Evolutionary conservation across 1,140 invertebrate genomes (phyloP), one percentile per base, ranked within the genome.

Genomic region (Trachymyrmex septentrionalis): DNA sequence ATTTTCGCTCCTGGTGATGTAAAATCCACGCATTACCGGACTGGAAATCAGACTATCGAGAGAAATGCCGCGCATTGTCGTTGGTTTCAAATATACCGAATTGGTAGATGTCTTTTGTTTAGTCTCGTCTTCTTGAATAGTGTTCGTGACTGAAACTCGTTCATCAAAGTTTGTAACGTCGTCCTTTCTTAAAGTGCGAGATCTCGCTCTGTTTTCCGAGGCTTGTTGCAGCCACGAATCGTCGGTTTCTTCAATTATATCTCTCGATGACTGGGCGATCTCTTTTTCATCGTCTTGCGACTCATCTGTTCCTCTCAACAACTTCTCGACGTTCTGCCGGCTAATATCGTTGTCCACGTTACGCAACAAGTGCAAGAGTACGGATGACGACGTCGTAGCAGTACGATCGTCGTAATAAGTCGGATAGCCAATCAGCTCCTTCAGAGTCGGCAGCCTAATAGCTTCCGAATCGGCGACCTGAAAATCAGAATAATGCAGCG

Each of bases 401-500:
- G n/a, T 59, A 72, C 5, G 69, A 82, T 82, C 80, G 67, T 80
- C 76, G 34, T 50, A 38, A 55, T 82, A 63, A 73, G 77, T 69
- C 21, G 59, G 80, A 86, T 75, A 86, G 61, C 90, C 90, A 67
- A 94, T 87, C 63, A 94, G 85, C 66, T 94, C 92, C 93, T 93
- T 94, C 66, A 93, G 89, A 63, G 92, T 94, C 63, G 93, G 92
- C 86, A 94, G 86, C 59, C 89, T 93, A 82, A 90, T 86, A 44
- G 86, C 78, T 89, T 91, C 90, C 92, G 87, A 90, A 88, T 86
- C 87, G 86, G 89, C 88, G 73, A 95, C 93, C 94, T 95, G 94
- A 93, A 95, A 95, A 94, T 93, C 87, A 93, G 88, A 94, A 94
- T 82, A 92, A 92, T 80, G 90, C 86, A 92, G 90, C 78, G 86